A percentile compares a stretch with the other conserved stretches of the same genome.
phyloP scores from a whole-genome alignment of 92 coral and sea anemone species.

The Porites divaricata region DNA sequence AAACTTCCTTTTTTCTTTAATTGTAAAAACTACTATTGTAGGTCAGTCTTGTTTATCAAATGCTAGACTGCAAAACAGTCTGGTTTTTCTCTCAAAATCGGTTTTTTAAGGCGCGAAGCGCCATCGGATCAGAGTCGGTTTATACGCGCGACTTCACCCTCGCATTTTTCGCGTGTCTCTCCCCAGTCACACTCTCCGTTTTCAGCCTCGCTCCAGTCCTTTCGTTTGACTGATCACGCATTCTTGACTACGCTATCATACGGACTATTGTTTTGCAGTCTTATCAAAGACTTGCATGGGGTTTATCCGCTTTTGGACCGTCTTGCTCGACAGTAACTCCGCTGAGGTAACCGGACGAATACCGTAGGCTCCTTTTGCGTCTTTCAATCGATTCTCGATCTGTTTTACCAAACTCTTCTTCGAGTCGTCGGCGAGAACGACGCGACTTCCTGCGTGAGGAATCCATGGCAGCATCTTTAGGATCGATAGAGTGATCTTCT shows the following conservation, averaged over 20 bases:
- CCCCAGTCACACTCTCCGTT: too few relatives aligned
- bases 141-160: too few relatives aligned
- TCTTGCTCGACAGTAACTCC: slow-evolving; percentile 86
- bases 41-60: slow-evolving; percentile 25
- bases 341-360: slow-evolving; percentile 81
- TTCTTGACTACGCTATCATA: too few relatives aligned
- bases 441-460: slow-evolving; percentile 77
- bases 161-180: too few relatives aligned
- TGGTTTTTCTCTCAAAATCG: too few relatives aligned
- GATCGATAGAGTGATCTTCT: slow-evolving; percentile 42
- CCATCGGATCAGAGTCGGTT: too few relatives aligned
- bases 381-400: slow-evolving; percentile 76
- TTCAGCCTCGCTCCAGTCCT: too few relatives aligned
- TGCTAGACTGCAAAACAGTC: slow-evolving; percentile 26
- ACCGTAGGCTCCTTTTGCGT: slow-evolving; percentile 80
- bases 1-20: not conserved
- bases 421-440: slow-evolving; percentile 80
- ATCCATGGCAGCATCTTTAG: slow-evolving; percentile 49
- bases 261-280: too few relatives aligned
- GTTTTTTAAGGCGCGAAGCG: too few relatives aligned
- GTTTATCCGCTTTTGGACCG: slow-evolving; percentile 53
- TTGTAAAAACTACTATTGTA: slow-evolving; percentile 3
- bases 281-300: slow-evolving; percentile 82
- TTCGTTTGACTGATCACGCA: too few relatives aligned
- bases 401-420: slow-evolving; percentile 79